phyloP scores from a whole-genome alignment of 2,888 invertebrate species.

The Eupithecia inturbata region DNA sequence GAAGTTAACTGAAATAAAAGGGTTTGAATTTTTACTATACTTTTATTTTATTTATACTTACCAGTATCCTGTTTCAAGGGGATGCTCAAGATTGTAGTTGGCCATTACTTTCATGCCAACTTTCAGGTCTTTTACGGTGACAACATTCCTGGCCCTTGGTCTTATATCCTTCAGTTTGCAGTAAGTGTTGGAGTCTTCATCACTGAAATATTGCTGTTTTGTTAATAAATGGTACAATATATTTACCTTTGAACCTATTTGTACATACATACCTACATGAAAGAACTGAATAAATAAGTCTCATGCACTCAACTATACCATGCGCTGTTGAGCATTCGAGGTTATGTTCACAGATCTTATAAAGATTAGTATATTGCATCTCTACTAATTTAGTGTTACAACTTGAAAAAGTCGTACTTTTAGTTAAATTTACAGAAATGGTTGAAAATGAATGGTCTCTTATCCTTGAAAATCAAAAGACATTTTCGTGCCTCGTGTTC shows the following conservation, averaged over 20 bases:
- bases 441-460: too few relatives aligned
- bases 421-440: too few relatives aligned
- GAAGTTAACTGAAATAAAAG: neutral
- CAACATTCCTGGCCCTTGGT: slow-evolving; percentile 85
- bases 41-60: slow-evolving; percentile 57
- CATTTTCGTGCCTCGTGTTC: too few relatives aligned
- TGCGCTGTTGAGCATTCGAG: too few relatives aligned
- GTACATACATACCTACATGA: neutral
- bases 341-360: too few relatives aligned
- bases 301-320: neutral
- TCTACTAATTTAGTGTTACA: too few relatives aligned
- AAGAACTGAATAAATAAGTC: neutral
- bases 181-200: slow-evolving; percentile 66
- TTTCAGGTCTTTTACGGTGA: slow-evolving; percentile 82
- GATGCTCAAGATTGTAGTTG: slow-evolving; percentile 89
- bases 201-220: slow-evolving; percentile 54
- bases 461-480: too few relatives aligned
- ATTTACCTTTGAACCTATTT: neutral
- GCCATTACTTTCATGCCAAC: slow-evolving; percentile 87
- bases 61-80: slow-evolving; percentile 88
- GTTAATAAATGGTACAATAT: neutral
- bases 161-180: slow-evolving; percentile 84
- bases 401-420: too few relatives aligned
- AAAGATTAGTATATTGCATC: too few relatives aligned
- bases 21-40: neutral